These are phyloP conservation scores for Malaclemys terrapin DNA, from an alignment of 2,113 vertebrate genomes.

Conservation along the genomic window DNA sequence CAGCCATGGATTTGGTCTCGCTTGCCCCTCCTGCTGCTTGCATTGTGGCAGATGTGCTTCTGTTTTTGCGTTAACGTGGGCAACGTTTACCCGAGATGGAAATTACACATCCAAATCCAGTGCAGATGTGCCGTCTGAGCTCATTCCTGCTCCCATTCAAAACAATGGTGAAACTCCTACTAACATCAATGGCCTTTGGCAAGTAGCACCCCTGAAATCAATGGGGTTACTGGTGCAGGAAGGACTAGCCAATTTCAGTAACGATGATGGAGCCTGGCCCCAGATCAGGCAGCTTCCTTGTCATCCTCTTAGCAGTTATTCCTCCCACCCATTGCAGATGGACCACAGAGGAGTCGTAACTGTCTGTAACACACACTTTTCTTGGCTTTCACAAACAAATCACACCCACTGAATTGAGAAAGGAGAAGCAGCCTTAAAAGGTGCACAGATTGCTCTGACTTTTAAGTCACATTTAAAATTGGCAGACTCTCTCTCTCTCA, in stretches of 20 bases:
- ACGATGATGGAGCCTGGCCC: not conserved
- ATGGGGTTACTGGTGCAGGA: not conserved
- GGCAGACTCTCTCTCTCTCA: not conserved
- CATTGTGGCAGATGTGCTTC: no score
- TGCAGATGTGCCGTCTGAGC: not conserved
- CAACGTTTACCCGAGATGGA: no score
- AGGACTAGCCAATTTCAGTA: not conserved
- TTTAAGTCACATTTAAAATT: not conserved
- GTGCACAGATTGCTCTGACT: not conserved
- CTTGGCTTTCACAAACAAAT: not conserved
- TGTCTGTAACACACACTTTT: not conserved
- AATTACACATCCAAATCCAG: no score
- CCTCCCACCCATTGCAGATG: not conserved
- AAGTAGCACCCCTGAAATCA: not conserved
- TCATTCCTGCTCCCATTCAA: not conserved
- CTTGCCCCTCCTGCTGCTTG: no score
- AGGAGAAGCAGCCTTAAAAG: not conserved
- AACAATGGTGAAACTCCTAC: not conserved
- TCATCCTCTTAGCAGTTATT: not conserved
- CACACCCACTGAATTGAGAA: accelerated
- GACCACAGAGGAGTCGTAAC: not conserved
- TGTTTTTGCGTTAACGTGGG: no score
- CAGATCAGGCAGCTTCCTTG: not conserved
- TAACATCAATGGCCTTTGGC: not conserved
- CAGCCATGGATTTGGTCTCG: no score